Conservation (phyloP, 2,888 invertebrate species). For the Cancer borealis region DNA sequence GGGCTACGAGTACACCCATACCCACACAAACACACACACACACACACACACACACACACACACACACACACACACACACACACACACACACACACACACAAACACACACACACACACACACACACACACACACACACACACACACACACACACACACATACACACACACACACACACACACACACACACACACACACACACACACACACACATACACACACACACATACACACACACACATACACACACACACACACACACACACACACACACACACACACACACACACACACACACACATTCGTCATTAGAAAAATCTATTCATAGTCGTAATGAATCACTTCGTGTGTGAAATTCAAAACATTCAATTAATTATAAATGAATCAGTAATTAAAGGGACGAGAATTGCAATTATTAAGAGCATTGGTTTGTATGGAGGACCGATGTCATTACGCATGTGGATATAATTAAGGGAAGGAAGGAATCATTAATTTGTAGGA, state of each 20-base stretch:
- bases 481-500: neutral
- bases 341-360: neutral
- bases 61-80: no score
- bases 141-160: no score
- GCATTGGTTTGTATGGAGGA: neutral
- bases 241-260: neutral
- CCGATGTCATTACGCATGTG: neutral
- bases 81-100: no score
- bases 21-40: no score
- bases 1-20: neutral
- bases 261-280: slow-evolving; percentile 1
- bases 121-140: no score
- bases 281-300: neutral
- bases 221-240: neutral
- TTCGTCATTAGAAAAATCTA: neutral
- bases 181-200: no score
- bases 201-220: neutral
- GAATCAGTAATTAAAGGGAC: neutral
- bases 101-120: no score
- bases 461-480: neutral
- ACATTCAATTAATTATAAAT: neutral
- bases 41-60: no score
- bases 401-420: neutral
- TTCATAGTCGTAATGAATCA: neutral
- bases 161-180: no score